phyloP scores from a whole-genome alignment of 2,797 vertebrate species.

The Muraenolepis orangiensis region DNA sequence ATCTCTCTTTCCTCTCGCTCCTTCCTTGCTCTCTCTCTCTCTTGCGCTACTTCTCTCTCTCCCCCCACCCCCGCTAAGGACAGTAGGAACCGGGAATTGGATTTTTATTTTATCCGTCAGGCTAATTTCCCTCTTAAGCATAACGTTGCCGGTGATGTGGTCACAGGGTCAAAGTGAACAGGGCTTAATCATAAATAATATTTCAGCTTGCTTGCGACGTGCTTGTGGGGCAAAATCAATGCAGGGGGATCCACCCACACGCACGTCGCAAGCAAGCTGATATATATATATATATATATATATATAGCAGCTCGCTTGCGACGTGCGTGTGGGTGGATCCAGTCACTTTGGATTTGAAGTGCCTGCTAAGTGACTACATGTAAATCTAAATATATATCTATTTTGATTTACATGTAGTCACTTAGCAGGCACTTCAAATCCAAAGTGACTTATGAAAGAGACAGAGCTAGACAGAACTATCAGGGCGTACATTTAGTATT shows the following conservation, averaged over 20 bases:
- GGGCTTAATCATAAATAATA: neutral
- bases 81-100: neutral
- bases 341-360: too few species aligned
- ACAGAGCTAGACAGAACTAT: too few species aligned
- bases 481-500: too few species aligned
- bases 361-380: too few species aligned
- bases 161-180: neutral
- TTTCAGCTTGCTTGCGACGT: neutral
- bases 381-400: too few species aligned
- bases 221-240: neutral
- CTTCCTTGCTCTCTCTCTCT: too few species aligned
- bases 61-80: neutral
- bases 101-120: neutral
- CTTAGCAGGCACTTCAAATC: neutral
- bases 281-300: too few species aligned
- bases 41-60: neutral
- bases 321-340: too few species aligned
- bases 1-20: neutral
- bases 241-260: too few species aligned
- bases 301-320: too few species aligned
- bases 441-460: neutral
- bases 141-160: neutral
- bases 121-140: neutral
- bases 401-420: too few species aligned
- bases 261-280: neutral